Evolutionary conservation across 1,140 invertebrate species (phyloP).

Genomic region (Drosophila ficusphila): DNA sequence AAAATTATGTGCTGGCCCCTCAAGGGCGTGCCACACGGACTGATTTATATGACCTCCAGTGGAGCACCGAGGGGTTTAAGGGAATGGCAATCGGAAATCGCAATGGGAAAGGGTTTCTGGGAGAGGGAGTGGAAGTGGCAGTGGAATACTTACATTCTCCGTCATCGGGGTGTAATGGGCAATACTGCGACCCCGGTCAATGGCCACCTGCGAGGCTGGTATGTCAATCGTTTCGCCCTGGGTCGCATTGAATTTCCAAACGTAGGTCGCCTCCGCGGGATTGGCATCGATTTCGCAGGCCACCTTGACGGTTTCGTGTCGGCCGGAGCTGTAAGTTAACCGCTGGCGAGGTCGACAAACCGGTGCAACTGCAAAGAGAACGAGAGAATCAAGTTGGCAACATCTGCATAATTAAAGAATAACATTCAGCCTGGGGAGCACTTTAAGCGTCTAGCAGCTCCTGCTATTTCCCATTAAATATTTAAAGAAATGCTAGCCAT

Average conservation of each 20-base stretch:
- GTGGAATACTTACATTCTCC: conserved; percentile 85
- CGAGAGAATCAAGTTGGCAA: conserved; percentile 16
- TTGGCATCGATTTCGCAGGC: conserved; percentile 94
- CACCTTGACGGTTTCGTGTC: conserved; percentile 90
- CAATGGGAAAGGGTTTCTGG: background rate
- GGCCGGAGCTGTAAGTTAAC: conserved; percentile 90
- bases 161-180: conserved; percentile 89
- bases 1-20: conserved; percentile 73
- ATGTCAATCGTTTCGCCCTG: conserved; percentile 88
- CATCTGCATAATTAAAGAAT: conserved; percentile 81
- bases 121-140: too few relatives aligned
- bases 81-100: background rate
- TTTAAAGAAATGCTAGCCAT: conserved; percentile 29
- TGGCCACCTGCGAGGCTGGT: conserved; percentile 86
- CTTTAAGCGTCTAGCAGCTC: background rate
- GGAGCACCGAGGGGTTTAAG: background rate
- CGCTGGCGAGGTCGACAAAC: conserved; percentile 88
- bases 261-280: conserved; percentile 89
- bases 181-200: conserved; percentile 87
- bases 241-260: conserved; percentile 92
- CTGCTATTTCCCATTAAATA: conserved; percentile 22
- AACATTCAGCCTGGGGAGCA: conserved; percentile 46
- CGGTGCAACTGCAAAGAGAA: conserved; percentile 87
- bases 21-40: conserved; percentile 16
- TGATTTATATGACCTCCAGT: conserved; percentile 69